Evolutionary conservation across 2,888 invertebrate genomes (phyloP).

Genomic region (Andricus quercusramuli): DNA sequence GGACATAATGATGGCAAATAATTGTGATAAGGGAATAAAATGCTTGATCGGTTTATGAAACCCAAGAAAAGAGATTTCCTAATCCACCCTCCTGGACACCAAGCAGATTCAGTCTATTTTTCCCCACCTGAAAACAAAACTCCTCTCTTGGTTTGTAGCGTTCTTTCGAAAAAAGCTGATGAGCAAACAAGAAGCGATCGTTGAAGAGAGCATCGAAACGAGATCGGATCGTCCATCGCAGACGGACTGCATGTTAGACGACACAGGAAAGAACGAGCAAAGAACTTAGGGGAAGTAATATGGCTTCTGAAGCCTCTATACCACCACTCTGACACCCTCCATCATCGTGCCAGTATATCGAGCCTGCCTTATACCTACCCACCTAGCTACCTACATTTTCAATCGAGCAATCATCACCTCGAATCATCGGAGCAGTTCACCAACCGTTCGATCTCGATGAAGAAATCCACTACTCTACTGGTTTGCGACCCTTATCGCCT

Average conservation of each 20-base stretch:
- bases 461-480: conserved; percentile 10
- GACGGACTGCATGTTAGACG: conserved; percentile 42
- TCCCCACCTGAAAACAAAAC: background rate
- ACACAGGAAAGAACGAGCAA: conserved; percentile 49
- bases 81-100: no score
- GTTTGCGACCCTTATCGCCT: conserved; percentile 9
- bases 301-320: conserved; percentile 75
- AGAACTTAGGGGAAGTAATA: conserved; percentile 67
- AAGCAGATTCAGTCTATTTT: background rate
- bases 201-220: conserved; percentile 47
- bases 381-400: conserved; percentile 67
- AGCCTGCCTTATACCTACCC: conserved; percentile 57
- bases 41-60: no score
- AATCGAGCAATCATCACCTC: conserved; percentile 67
- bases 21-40: no score
- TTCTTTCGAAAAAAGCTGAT: conserved; percentile 37
- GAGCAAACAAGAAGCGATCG: conserved; percentile 51
- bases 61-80: no score
- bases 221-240: conserved; percentile 51
- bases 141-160: conserved; percentile 22
- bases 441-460: conserved; percentile 14
- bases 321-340: conserved; percentile 54
- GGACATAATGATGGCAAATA: no score
- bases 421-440: conserved; percentile 21
- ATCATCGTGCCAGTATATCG: conserved; percentile 46